Conservation (phyloP, 2,797 vertebrate species). For the Microctenopoma steveboyesi region DNA sequence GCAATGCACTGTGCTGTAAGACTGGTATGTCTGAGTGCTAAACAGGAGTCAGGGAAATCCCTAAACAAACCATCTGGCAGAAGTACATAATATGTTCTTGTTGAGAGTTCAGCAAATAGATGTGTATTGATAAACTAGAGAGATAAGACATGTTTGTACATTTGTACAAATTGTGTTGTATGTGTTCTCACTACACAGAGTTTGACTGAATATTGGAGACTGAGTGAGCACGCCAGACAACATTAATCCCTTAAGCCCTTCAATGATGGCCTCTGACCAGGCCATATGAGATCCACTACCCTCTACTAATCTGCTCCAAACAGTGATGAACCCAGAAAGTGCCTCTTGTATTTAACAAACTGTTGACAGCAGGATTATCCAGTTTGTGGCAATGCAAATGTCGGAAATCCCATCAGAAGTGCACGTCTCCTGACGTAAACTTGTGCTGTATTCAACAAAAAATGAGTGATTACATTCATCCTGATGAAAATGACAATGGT, state of each 20-base stretch:
- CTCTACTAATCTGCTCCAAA: conserved; percentile 84
- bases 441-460: conserved; percentile 35
- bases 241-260: conserved; percentile 87
- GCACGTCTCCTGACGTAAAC: conserved; percentile 63
- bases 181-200: conserved; percentile 48
- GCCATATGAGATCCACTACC: conserved; percentile 86
- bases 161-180: conserved; percentile 62
- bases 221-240: conserved; percentile 65
- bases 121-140: conserved; percentile 55
- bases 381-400: conserved; percentile 70
- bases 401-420: conserved; percentile 68
- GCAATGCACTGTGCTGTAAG: conserved; percentile 51
- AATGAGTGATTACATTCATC: conserved; percentile 47
- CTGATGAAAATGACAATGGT: conserved; percentile 33
- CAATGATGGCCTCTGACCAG: conserved; percentile 85
- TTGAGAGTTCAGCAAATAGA: conserved; percentile 53
- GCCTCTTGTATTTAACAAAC: conserved; percentile 83
- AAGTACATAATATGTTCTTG: conserved; percentile 46
- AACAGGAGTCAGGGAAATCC: conserved; percentile 66
- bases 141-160: conserved; percentile 61
- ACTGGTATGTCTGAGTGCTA: conserved; percentile 31
- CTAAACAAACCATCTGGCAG: conserved; percentile 65
- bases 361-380: conserved; percentile 84
- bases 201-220: conserved; percentile 81
- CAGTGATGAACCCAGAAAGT: conserved; percentile 85